Base-by-base conservation (phyloP, 2,797 vertebrate species). In the Falco columbarius region DNA sequence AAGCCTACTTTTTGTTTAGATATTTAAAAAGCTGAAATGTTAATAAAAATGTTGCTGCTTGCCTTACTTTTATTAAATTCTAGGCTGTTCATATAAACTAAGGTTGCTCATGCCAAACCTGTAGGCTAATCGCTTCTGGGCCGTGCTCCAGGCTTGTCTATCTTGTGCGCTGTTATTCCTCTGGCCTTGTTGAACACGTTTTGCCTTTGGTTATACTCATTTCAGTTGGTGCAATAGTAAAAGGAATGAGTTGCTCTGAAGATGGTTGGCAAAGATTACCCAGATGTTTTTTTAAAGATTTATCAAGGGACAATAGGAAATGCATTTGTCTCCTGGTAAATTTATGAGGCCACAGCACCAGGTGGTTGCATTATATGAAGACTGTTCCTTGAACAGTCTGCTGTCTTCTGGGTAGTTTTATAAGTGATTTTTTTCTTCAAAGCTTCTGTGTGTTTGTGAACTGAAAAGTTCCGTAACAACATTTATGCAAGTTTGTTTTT, bases 281-380 rank as follows among this genome's bases (percentile, higher is more conserved):
- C 73, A 89, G 73, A 63, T 2, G 3, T 79, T 95, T 91, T 47
- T 89, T 96, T 84, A 95, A 95, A 94, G 67, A 84, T 86, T 89
- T 72, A 84, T 34, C n/a, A 76, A 68, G 79, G 76, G 77, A 88
- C 76, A 86, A 34, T 74, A 92, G 21, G 71, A 97, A 92, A 34
- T 62, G 19, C 38, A 19, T 80, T 81, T 82, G 40, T 92, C 30
- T 75, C 27, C 51, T 89, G 65, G 24, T 84, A 86, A 92, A 81
- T 93, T 88, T 93, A 52, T 75, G 67, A 93, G 51, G 73, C 42
- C 1, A 2, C 21, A 52, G 36, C 30, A 79, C 16, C 6, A 27
- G 20, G 70, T 68, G 36, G 51, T 17, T 91, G 71, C 7, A 5
- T 58, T 84, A 82, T 80, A 55, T 75, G 24, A 68, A 32, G 54